A percentile compares a stretch with the other conserved stretches of the same genome.
phyloP scores from a whole-genome alignment of 2,113 vertebrate genomes.

The Hippolais icterina region DNA sequence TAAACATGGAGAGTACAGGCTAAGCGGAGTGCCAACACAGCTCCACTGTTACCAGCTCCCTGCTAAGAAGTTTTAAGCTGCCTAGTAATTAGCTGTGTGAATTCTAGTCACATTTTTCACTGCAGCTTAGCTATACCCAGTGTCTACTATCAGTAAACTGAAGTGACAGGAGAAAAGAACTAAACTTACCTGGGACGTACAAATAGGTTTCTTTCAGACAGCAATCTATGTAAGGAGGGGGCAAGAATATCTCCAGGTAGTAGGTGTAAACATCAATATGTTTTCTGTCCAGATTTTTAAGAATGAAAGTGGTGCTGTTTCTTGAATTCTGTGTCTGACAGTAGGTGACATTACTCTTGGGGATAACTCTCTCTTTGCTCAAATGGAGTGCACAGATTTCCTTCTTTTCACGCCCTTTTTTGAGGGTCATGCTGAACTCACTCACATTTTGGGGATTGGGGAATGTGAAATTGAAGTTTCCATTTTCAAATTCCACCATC shows the following conservation, averaged over 20 bases:
- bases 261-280: slow-evolving; percentile 67
- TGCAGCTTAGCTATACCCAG: background rate
- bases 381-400: slow-evolving; percentile 66
- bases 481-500: slow-evolving; percentile 54
- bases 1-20: background rate
- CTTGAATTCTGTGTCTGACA: slow-evolving; percentile 55
- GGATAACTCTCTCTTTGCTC: background rate
- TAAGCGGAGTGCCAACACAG: background rate
- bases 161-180: background rate
- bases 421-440: slow-evolving; percentile 74
- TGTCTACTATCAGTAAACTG: background rate
- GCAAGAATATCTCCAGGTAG: slow-evolving; percentile 61
- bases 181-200: slow-evolving; percentile 74
- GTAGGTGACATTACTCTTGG: background rate
- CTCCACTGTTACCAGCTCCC: background rate
- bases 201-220: slow-evolving; percentile 65
- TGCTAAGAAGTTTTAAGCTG: background rate
- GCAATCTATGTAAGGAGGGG: slow-evolving; percentile 65
- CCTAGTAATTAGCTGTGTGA: background rate
- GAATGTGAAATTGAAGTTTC: slow-evolving; percentile 71
- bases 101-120: background rate
- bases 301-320: slow-evolving; percentile 64
- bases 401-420: slow-evolving; percentile 44
- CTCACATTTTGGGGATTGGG: slow-evolving; percentile 31
- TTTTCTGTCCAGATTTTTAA: slow-evolving; percentile 66